Percentiles rank a stretch among this genome's conserved stretches.
Conservation (phyloP, 2,113 vertebrate species). For the Xenopus borealis region DNA sequence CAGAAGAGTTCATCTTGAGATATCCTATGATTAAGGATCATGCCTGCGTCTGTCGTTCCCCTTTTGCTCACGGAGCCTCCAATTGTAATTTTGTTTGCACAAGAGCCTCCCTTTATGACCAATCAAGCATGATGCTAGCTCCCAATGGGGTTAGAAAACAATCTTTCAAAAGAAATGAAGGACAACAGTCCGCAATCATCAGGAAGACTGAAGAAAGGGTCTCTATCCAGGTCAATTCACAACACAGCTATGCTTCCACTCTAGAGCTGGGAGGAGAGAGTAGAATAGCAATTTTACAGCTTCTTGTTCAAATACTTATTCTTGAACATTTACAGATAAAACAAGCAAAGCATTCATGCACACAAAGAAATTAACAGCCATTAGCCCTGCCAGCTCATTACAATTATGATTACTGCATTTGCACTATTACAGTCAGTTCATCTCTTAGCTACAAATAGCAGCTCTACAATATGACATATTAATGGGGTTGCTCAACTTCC, state of each 20-base stretch:
- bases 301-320: background rate
- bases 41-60: constrained; percentile 63
- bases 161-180: constrained; percentile 10
- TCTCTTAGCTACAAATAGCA: too few species aligned
- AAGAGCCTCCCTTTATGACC: constrained; percentile 57
- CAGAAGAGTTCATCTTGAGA: constrained; percentile 90
- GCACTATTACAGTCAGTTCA: too few species aligned
- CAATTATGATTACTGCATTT: too few species aligned
- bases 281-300: constrained; percentile 58
- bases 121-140: constrained; percentile 37
- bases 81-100: constrained; percentile 63
- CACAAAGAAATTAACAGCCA: too few species aligned
- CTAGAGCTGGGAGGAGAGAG: constrained; percentile 68
- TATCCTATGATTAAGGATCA: constrained; percentile 60
- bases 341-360: too few species aligned
- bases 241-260: constrained; percentile 56
- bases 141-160: constrained; percentile 3
- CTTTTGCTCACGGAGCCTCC: constrained; percentile 52
- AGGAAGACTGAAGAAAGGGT: constrained; percentile 49
- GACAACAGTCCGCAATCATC: constrained; percentile 35
- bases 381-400: too few species aligned
- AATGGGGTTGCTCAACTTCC: too few species aligned
- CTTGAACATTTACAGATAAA: background rate
- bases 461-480: too few species aligned
- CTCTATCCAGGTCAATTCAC: constrained; percentile 56